These are phyloP conservation scores for Trichogramma pretiosum DNA, from an alignment of 1,140 invertebrate species.

Conservation along the genomic window DNA sequence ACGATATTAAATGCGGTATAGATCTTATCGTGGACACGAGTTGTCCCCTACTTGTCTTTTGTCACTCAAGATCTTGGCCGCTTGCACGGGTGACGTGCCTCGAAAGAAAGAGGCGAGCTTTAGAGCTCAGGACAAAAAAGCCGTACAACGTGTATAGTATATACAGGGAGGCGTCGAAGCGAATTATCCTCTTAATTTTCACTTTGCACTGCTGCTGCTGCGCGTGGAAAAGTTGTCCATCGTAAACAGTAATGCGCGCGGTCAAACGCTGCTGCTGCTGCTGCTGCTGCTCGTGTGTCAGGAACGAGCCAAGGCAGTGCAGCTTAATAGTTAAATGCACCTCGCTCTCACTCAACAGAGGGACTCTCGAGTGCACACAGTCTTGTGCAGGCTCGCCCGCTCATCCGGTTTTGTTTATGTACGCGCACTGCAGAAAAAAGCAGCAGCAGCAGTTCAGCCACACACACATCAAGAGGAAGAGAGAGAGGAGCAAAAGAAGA, in stretches of 20 bases:
- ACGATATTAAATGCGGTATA: no score
- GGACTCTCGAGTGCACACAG: no score
- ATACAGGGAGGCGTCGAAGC: slow-evolving; percentile 7
- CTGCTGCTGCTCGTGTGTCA: not conserved
- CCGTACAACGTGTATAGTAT: slow-evolving; percentile 12
- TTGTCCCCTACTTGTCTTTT: no score
- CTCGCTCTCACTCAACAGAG: no score
- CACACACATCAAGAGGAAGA: not conserved
- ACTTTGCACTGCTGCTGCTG: slow-evolving; percentile 17
- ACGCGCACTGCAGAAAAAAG: not conserved
- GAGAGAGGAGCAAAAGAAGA: slow-evolving; percentile 6
- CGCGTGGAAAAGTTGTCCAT: slow-evolving; percentile 4
- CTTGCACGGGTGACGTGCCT: no score
- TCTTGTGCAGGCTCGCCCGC: no score
- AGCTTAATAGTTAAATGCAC: no score
- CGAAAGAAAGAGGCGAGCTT: no score
- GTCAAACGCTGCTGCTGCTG: not conserved
- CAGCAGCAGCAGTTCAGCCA: not conserved
- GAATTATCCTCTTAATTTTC: slow-evolving; percentile 11
- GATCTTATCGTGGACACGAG: no score
- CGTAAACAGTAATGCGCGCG: not conserved
- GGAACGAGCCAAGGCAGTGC: no score
- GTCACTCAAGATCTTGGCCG: no score
- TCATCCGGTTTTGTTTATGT: not conserved
- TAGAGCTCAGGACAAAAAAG: no score